Base-by-base conservation (phyloP, 1,140 invertebrate genomes). In the Pentalonia nigronervosa region DNA sequence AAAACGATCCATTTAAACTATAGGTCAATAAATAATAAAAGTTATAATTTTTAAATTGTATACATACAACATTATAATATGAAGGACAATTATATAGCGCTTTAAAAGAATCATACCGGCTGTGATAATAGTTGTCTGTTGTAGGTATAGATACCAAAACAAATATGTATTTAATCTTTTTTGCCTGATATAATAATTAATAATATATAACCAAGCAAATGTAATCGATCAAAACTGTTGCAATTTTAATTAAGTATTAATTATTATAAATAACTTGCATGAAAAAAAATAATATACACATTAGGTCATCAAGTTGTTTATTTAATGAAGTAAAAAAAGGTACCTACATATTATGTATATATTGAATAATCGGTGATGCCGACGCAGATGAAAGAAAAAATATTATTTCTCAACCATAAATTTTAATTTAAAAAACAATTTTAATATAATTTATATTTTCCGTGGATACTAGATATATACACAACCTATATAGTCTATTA, bases 371-470 rank as follows among this genome's bases (percentile, higher is more conserved):
- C 11, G 0, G 30, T n/a, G 9, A 67, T 30, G 60, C 60, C 60
- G 60, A 60, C 34, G 36, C 81, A 36, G 36, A 84, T 41, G 34
- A 84, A 83, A 36, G 21, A 41, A 45, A 30, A 86, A 86, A 41
- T 84, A 45, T 8, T 25, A 84, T 9, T 84, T 84, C 7, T 87
- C 7, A 87, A 87, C 21, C 48, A 11, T 48, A 87, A 48, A 87
- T 87, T 87, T 47, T 36, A 86, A 86, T 86, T 87, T 20, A 87
- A 87, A 89, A 89, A 53, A 53, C 7, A 89, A 89, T 36, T 53
- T 53, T 87, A 47, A 36, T 8, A 89, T 36, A 53, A 89, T 89
- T 89, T 4, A 34, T 53, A 34, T 36, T 23, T 67, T 67, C 30
- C 30, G n/a, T 14, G 30, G 83, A 23, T 41, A 84, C 41, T 84